Conservation (phyloP, 2,113 vertebrate species). For the Mormyrus lacerda region DNA sequence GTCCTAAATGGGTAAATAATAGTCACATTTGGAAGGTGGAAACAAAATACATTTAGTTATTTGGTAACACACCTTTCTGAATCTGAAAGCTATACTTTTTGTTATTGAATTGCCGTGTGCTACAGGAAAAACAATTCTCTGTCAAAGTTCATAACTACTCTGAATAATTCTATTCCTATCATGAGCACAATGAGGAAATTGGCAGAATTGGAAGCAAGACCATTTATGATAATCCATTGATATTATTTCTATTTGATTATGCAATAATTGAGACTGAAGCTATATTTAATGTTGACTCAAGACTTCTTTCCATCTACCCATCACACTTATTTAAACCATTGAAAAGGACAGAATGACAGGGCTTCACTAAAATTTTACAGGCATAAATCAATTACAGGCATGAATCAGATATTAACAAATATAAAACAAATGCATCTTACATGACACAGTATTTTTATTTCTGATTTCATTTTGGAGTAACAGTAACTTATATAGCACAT, state of each 20-base stretch:
- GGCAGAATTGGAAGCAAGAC: background rate
- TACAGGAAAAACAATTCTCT: background rate
- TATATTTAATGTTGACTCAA: background rate
- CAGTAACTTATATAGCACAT: background rate
- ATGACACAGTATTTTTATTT: slow-evolving; percentile 15
- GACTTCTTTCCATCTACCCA: background rate
- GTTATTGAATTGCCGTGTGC: background rate
- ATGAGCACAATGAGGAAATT: background rate
- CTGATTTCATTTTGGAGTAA: slow-evolving; percentile 7
- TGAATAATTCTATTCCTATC: background rate
- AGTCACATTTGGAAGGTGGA: background rate
- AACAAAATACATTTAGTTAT: background rate
- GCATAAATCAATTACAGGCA: background rate
- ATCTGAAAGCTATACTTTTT: background rate
- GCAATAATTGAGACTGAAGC: background rate
- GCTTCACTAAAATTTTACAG: background rate
- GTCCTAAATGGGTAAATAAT: background rate
- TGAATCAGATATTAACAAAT: slow-evolving; percentile 11
- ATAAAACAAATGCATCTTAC: slow-evolving; percentile 16
- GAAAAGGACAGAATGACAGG: background rate
- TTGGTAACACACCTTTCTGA: background rate
- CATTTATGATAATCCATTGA: background rate
- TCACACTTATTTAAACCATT: background rate
- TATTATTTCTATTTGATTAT: background rate
- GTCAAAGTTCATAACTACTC: background rate